Evolutionary conservation across 2,888 invertebrate genomes (phyloP), one percentile per base, ranked within the genome.

Genomic region (Phyllotreta striolata): DNA sequence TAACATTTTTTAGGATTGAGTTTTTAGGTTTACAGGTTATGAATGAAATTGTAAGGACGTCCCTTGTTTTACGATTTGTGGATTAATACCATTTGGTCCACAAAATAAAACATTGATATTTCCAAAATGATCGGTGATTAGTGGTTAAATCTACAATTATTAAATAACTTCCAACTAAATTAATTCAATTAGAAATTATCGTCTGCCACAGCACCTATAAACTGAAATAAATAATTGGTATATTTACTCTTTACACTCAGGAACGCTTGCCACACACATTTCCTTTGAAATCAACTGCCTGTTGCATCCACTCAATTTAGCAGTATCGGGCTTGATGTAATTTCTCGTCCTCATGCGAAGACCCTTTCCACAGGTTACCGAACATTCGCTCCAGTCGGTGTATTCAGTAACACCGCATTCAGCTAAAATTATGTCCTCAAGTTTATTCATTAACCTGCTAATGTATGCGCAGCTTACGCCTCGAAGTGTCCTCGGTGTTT

Each of bases 361-460:
- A 34, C 96, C 96, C 83, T 92, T 92, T 63, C 96, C 96, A 82
- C 96, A 97, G 37, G 88, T 86, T 41, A 92, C 94, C 4, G 93
- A 91, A 79, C 96, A 96, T 12, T 87, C 83, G 35, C 89, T 88
- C 93, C 93, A 96, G 7, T 84, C 74, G 4, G 87, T 84, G 86
- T 94, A 96, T 13, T 88, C 87, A 0, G 86, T 84, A 24, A 92
- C 91, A 2, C 84, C 88, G 79, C 96, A 97, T 79, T 93, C 93
- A 74, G 89, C 94, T 94, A 71, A 58, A 51, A 51, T 40, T 6
- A n/a, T 44, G 1, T 7, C 12, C 14, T 6, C 9, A 1, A 9
- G 8, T 54, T 5, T 40, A n/a, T 41, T 7, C 14, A 54, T 4
- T 37, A 47, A n/a, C 6, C 3, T 40, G 4, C 3, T 8, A n/a